phyloP scores from a whole-genome alignment of 1,140 invertebrate genomes.

The Drosophila santomea region DNA sequence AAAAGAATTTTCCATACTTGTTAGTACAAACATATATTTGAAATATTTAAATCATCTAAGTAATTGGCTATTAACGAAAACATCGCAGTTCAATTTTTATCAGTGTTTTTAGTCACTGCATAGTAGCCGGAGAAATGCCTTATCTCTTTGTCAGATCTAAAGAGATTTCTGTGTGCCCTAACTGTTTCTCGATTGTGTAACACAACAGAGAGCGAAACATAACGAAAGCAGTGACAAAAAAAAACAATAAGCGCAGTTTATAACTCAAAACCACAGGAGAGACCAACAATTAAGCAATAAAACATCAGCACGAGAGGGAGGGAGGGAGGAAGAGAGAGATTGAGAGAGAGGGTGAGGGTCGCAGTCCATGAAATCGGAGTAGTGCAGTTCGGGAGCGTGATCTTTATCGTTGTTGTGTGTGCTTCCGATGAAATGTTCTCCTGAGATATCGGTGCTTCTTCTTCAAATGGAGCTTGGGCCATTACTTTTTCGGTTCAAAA shows the following conservation, averaged over 20 bases:
- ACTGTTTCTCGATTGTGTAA: slow-evolving; percentile 70
- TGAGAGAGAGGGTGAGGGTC: not conserved
- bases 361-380: slow-evolving; percentile 55
- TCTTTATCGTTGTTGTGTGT: slow-evolving; percentile 62
- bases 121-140: slow-evolving; percentile 65
- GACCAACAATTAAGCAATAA: slow-evolving; percentile 79
- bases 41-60: too few species aligned
- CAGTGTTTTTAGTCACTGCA: slow-evolving; percentile 10
- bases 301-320: slow-evolving; percentile 13
- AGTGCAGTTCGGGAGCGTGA: slow-evolving; percentile 70
- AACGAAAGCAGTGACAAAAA: slow-evolving; percentile 45
- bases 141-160: slow-evolving; percentile 70
- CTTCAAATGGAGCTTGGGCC: slow-evolving; percentile 8
- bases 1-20: too few species aligned
- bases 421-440: slow-evolving; percentile 68
- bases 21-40: too few species aligned
- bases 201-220: slow-evolving; percentile 52
- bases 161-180: slow-evolving; percentile 68
- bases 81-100: not conserved
- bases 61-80: not conserved
- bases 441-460: not conserved
- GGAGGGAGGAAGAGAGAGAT: too few species aligned
- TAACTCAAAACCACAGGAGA: slow-evolving; percentile 55
- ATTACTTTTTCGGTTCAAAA: slow-evolving; percentile 41
- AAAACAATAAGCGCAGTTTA: slow-evolving; percentile 29